Evolutionary conservation across 2,888 invertebrate species (phyloP).

Genomic region (Xanthia togata): DNA sequence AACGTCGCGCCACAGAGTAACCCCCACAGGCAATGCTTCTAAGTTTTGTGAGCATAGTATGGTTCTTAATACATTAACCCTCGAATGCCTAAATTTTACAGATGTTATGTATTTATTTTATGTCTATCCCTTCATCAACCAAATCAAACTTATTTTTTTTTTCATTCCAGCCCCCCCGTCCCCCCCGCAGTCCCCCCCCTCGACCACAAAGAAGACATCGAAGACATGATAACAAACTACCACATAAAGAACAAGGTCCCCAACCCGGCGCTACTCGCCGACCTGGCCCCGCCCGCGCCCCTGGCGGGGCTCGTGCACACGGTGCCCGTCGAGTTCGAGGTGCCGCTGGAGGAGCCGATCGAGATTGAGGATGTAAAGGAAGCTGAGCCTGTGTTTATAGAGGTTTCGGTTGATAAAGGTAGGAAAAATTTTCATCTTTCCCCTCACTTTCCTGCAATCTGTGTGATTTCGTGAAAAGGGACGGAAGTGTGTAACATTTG

Average conservation of each 20-base stretch:
- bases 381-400: constrained; percentile 77
- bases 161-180: constrained; percentile 3
- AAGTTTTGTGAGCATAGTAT: too few relatives aligned
- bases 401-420: constrained; percentile 78
- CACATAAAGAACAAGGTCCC: constrained; percentile 80
- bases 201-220: constrained; percentile 77
- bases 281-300: constrained; percentile 19
- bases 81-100: too few relatives aligned
- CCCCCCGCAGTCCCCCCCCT: background rate
- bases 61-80: too few relatives aligned
- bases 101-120: too few relatives aligned
- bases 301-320: background rate
- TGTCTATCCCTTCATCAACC: too few relatives aligned
- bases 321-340: constrained; percentile 10
- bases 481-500: too few relatives aligned
- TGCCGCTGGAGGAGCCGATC: constrained; percentile 6
- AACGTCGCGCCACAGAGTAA: too few relatives aligned
- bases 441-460: too few relatives aligned
- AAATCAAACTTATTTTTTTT: background rate
- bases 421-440: too few relatives aligned
- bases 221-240: constrained; percentile 83
- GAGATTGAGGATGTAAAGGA: constrained; percentile 38
- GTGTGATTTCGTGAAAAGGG: too few relatives aligned
- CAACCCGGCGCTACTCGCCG: constrained; percentile 55
- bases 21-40: too few relatives aligned